Evolutionary conservation across 2,113 vertebrate genomes (phyloP).

Genomic region (Lasiurus borealis): DNA sequence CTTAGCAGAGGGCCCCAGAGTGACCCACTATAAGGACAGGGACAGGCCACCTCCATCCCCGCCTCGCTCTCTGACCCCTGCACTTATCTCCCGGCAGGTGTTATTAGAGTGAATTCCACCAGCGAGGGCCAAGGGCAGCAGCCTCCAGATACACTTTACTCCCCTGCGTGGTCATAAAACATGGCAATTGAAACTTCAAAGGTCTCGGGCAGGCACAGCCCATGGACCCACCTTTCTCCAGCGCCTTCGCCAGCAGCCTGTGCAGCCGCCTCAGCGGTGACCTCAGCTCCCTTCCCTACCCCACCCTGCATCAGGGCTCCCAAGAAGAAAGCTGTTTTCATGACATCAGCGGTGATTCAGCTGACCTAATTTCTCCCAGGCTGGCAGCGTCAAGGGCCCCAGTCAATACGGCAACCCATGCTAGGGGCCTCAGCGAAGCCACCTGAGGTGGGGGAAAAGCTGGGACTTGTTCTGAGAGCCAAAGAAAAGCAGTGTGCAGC

Average conservation of each 20-base stretch:
- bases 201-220: constrained; percentile 41
- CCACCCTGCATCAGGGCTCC: constrained; percentile 76
- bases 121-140: constrained; percentile 32
- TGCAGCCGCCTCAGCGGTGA: constrained; percentile 57
- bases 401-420: constrained; percentile 71
- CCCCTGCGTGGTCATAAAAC: constrained; percentile 55
- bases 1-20: background rate
- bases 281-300: constrained; percentile 72
- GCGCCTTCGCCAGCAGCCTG: constrained; percentile 37
- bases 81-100: constrained; percentile 8
- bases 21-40: background rate
- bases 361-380: constrained; percentile 85
- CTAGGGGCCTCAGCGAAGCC: background rate
- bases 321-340: constrained; percentile 80
- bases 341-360: constrained; percentile 80
- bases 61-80: background rate
- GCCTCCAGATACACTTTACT: constrained; percentile 78
- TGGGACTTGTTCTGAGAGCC: background rate
- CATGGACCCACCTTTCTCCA: constrained; percentile 66
- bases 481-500: background rate
- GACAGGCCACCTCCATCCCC: background rate
- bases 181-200: constrained; percentile 74
- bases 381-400: constrained; percentile 69
- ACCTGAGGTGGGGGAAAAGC: too few species aligned
- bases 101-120: background rate